Percentiles rank a stretch among this genome's conserved stretches.
Conservation (phyloP, 2,888 invertebrate species). For the Bedellia somnulentella region DNA sequence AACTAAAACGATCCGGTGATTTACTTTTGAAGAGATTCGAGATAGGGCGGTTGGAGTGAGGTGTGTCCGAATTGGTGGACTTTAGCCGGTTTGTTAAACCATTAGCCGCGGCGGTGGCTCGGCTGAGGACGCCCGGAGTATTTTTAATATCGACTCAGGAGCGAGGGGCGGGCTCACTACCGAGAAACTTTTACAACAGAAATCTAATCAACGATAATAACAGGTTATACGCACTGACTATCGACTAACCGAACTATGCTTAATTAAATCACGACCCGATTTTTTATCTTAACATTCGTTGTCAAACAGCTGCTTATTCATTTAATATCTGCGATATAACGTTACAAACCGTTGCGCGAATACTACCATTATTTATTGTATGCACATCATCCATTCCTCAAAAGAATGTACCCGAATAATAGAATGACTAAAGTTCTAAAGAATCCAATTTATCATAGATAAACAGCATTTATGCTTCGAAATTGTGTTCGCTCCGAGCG, state of each 20-base stretch:
- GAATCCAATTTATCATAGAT: conserved; percentile 46
- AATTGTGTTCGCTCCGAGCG: conserved; percentile 19
- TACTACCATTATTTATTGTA: conserved; percentile 20
- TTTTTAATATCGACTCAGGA: conserved; percentile 54
- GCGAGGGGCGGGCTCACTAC: conserved; percentile 59
- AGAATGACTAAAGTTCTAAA: conserved; percentile 17
- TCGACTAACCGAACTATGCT: conserved; percentile 43
- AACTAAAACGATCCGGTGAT: conserved; percentile 45
- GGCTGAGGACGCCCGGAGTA: conserved; percentile 54
- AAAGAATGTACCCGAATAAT: conserved; percentile 16
- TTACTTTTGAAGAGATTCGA: conserved; percentile 52
- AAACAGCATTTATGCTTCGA: conserved; percentile 27
- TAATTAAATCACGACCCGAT: conserved; percentile 54
- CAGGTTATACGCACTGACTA: conserved; percentile 54
- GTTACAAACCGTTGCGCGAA: conserved; percentile 17
- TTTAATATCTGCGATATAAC: conserved; percentile 7
- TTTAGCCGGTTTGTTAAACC: conserved; percentile 57
- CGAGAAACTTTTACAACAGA: conserved; percentile 61
- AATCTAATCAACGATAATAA: conserved; percentile 61
- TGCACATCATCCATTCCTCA: conserved; percentile 16
- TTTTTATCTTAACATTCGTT: conserved; percentile 32
- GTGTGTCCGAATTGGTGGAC: too few species aligned
- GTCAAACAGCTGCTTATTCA: conserved; percentile 36
- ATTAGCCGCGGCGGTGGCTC: conserved; percentile 52
- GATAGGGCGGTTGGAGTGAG: conserved; percentile 39